Conservation (phyloP, 1,140 invertebrate species). For the Zophobas morio region DNA sequence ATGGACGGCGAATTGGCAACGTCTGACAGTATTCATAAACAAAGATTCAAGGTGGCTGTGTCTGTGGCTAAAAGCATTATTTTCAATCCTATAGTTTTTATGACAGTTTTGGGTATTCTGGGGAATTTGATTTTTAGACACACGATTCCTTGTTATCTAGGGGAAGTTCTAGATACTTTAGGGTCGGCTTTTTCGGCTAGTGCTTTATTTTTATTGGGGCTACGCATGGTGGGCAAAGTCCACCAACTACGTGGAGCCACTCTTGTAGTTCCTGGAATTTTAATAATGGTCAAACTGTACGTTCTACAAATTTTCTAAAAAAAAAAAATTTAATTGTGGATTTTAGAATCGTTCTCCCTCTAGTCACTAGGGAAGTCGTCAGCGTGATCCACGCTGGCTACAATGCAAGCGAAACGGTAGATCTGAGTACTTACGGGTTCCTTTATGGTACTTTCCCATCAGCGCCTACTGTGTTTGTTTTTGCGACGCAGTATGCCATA, state of each 20-base stretch:
- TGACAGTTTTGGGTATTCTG: conserved; percentile 75
- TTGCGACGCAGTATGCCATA: conserved; percentile 89
- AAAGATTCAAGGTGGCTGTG: conserved; percentile 65
- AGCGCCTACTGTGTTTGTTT: conserved; percentile 95
- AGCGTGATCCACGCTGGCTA: conserved; percentile 79
- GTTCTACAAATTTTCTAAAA: conserved; percentile 58
- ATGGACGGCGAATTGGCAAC: conserved; percentile 57
- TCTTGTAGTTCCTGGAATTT: conserved; percentile 85
- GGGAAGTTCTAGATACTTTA: conserved; percentile 84
- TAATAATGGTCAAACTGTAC: conserved; percentile 93
- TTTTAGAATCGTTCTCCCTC: conserved; percentile 85
- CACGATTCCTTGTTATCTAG: conserved; percentile 71
- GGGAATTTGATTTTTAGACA: conserved; percentile 44
- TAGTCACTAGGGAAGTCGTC: conserved; percentile 90
- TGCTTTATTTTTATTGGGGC: conserved; percentile 91
- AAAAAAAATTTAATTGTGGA: not conserved
- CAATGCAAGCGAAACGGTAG: conserved; percentile 80
- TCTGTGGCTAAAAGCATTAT: conserved; percentile 79
- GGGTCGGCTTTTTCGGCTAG: conserved; percentile 92
- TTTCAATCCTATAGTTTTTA: conserved; percentile 92
- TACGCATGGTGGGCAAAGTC: conserved; percentile 94
- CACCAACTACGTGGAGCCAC: conserved; percentile 82
- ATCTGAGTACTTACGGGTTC: conserved; percentile 93
- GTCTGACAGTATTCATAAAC: conserved; percentile 35
- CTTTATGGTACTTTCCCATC: conserved; percentile 96